Conservation (phyloP, 2,797 vertebrate species). For the Sus cebifrons region DNA sequence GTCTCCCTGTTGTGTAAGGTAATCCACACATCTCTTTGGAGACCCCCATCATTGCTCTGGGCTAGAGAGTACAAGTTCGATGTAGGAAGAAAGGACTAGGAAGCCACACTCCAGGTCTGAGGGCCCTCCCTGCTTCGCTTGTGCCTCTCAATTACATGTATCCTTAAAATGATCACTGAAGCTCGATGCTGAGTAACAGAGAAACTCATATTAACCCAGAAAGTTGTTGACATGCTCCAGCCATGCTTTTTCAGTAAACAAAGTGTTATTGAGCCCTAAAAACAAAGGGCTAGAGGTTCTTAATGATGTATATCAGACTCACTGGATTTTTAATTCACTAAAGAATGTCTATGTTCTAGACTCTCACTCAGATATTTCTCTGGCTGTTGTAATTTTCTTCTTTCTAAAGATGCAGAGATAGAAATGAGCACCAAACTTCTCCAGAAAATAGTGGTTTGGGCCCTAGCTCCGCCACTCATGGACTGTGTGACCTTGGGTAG, state of each 20-base stretch:
- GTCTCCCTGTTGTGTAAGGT: background rate
- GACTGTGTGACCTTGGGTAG: background rate
- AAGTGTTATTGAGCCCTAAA: background rate
- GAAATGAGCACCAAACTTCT: background rate
- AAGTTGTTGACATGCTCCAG: background rate
- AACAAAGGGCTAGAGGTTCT: background rate
- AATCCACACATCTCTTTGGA: background rate
- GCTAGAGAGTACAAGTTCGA: background rate
- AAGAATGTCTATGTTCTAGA: background rate
- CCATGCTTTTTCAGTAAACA: background rate
- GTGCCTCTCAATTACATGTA: background rate
- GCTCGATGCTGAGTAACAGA: background rate
- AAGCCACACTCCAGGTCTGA: background rate
- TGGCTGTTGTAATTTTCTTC: constrained; percentile 1
- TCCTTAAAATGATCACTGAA: background rate
- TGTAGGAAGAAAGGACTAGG: background rate
- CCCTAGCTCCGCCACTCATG: background rate
- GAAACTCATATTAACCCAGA: background rate
- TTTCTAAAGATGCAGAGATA: background rate
- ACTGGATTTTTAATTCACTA: constrained; percentile 47
- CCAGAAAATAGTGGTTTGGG: background rate
- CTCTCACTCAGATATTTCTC: background rate
- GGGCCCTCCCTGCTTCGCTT: background rate
- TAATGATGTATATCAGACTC: background rate
- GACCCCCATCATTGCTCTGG: background rate